Percentiles rank a stretch among this genome's conserved stretches.
These are phyloP conservation scores for Circaetus cinerascens DNA, from an alignment of 2,113 vertebrate species.

Conservation along the genomic window DNA sequence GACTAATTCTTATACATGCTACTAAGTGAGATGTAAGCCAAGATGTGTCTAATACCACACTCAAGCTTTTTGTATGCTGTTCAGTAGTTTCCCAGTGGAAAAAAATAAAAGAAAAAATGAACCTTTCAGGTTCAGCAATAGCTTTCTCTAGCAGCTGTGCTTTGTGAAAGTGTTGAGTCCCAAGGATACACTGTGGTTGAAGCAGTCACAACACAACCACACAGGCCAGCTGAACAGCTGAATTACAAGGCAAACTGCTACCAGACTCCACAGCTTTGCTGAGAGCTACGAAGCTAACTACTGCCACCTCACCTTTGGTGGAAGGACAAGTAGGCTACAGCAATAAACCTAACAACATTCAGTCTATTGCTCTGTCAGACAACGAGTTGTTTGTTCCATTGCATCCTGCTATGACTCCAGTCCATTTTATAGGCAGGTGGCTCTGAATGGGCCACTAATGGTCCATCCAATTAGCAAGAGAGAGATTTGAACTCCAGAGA, in stretches of 20 bases:
- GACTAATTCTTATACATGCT: neutral
- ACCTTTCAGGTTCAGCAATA: neutral
- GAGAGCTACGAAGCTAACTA: neutral
- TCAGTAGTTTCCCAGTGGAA: neutral
- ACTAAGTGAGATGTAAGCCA: neutral
- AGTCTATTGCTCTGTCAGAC: neutral
- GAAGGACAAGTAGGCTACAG: neutral
- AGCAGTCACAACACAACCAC: neutral
- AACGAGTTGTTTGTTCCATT: neutral
- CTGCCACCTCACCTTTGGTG: neutral
- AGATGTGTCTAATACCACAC: neutral
- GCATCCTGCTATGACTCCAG: neutral
- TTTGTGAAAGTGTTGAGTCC: neutral
- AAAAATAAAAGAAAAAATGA: rapidly evolving
- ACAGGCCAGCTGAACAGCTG: neutral
- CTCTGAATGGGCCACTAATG: neutral
- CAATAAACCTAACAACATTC: neutral
- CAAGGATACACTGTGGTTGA: neutral
- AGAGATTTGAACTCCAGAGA: neutral
- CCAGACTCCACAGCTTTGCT: neutral
- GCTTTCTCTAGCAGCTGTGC: neutral
- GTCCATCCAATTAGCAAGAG: neutral
- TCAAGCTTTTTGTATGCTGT: neutral
- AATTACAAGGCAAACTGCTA: neutral
- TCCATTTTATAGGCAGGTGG: neutral